These are phyloP conservation scores for Pterois miles DNA, from an alignment of 2,797 vertebrate genomes.

Conservation along the genomic window DNA sequence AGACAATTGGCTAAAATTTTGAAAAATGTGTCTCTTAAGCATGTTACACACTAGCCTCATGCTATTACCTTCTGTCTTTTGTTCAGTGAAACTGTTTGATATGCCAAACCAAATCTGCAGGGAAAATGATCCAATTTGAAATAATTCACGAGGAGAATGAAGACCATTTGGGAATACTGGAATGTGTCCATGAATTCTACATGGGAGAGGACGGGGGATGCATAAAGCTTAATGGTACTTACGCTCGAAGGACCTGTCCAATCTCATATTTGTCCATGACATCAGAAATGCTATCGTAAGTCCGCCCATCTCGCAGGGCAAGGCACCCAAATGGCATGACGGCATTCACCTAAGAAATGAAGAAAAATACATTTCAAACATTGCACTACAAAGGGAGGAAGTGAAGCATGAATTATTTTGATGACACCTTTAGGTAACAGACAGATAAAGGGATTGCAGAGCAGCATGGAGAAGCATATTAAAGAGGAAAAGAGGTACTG, in stretches of 20 bases:
- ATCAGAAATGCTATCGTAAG: conserved; percentile 85
- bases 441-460: conserved; percentile 37
- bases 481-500: conserved; percentile 45
- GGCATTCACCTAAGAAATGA: conserved; percentile 80
- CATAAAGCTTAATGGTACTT: conserved; percentile 71
- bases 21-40: conserved; percentile 28
- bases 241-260: conserved; percentile 89
- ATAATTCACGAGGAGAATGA: conserved; percentile 45
- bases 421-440: conserved; percentile 37
- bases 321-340: conserved; percentile 92
- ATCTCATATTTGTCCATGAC: conserved; percentile 91
- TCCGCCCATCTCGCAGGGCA: conserved; percentile 88
- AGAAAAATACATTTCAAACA: conserved; percentile 31
- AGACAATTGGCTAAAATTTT: conserved; percentile 19
- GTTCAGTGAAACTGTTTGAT: conserved; percentile 23
- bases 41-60: conserved; percentile 12
- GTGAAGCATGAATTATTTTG: conserved; percentile 6
- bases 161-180: conserved; percentile 14
- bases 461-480: conserved; percentile 25
- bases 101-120: conserved; percentile 36
- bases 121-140: conserved; percentile 23
- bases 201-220: not conserved
- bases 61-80: conserved; percentile 27
- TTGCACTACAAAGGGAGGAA: conserved; percentile 15
- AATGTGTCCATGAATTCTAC: conserved; percentile 41